phyloP scores from a whole-genome alignment of 2,888 invertebrate species.

The Cephus nigrinus region DNA sequence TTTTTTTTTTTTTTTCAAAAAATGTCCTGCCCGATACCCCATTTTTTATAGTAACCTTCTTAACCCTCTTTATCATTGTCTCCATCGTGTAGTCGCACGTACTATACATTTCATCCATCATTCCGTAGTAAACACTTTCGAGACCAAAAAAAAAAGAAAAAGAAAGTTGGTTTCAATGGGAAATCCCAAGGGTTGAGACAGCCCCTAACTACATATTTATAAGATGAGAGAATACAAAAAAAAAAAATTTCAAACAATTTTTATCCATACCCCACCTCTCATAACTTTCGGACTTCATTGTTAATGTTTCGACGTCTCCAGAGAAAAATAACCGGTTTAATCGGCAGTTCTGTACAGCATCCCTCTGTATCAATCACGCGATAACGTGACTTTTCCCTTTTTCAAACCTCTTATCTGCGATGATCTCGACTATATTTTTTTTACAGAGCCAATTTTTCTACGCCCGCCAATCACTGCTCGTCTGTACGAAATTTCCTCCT shows the following conservation, averaged over 20 bases:
- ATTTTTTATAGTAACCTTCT: no score
- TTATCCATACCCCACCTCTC: background rate
- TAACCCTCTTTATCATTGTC: no score
- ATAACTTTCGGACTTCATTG: conserved; percentile 17
- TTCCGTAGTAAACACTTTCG: conserved; percentile 18
- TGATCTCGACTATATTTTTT: background rate
- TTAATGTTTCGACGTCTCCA: conserved; percentile 14
- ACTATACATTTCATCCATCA: conserved; percentile 20
- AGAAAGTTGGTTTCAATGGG: conserved; percentile 16
- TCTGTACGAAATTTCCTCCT: no score
- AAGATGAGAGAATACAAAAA: background rate
- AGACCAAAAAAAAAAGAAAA: background rate
- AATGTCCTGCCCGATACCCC: no score
- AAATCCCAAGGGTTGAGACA: conserved; percentile 8
- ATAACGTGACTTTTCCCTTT: background rate
- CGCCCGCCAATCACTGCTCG: no score
- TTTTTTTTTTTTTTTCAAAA: no score
- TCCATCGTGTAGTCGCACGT: conserved; percentile 1
- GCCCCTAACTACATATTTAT: conserved; percentile 24
- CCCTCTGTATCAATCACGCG: background rate
- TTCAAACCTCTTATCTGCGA: background rate
- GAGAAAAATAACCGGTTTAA: background rate
- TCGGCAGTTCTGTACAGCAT: background rate
- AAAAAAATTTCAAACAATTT: conserved; percentile 16
- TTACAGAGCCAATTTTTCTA: no score